Conservation (phyloP, 1,140 invertebrate genomes). For the Drosophila nigrodunni region DNA sequence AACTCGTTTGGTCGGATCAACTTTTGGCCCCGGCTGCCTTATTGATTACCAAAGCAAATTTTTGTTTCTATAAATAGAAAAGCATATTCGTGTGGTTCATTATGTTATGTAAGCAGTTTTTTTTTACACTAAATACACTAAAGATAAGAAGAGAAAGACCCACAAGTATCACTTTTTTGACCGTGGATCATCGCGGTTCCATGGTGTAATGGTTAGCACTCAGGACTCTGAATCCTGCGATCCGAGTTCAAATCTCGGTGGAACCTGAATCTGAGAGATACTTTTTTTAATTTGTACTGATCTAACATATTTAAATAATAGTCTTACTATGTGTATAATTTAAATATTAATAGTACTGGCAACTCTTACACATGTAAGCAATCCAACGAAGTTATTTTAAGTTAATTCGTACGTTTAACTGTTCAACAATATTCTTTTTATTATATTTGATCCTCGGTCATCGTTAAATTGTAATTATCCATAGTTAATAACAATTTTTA, state of each 20-base stretch:
- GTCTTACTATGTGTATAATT: no score
- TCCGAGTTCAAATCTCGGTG: slow-evolving; percentile 94
- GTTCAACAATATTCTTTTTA: no score
- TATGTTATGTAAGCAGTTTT: slow-evolving; percentile 7
- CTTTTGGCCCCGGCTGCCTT: background rate
- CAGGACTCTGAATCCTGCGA: slow-evolving; percentile 96
- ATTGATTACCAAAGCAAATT: slow-evolving; percentile 9
- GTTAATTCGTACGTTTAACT: no score
- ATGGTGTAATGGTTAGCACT: slow-evolving; percentile 97
- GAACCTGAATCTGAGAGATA: slow-evolving; percentile 86
- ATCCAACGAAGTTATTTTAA: no score
- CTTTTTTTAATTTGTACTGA: background rate
- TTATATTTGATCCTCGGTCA: background rate
- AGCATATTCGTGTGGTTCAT: slow-evolving; percentile 3
- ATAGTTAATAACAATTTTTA: background rate
- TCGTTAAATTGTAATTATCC: background rate
- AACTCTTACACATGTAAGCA: background rate
- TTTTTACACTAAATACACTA: background rate
- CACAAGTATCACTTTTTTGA: background rate
- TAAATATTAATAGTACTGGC: no score
- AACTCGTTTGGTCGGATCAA: slow-evolving; percentile 10
- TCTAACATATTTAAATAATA: background rate
- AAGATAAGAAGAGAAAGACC: background rate
- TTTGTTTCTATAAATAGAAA: slow-evolving; percentile 1
- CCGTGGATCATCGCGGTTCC: slow-evolving; percentile 85